Evolutionary conservation across 2,797 vertebrate species (phyloP).

Genomic region (Hydrophis major): DNA sequence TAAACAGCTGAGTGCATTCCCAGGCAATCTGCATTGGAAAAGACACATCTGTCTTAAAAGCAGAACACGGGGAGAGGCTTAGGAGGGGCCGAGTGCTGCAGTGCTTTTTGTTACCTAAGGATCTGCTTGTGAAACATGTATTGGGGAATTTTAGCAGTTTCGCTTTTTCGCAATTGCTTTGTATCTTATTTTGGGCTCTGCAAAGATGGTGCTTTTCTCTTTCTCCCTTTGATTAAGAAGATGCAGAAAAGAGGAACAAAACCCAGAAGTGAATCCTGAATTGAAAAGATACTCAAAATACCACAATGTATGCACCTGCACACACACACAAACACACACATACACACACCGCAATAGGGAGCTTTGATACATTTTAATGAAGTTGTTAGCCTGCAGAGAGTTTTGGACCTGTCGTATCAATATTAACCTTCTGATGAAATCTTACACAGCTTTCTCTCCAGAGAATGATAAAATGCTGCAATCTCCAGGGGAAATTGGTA

Average conservation of each 20-base stretch:
- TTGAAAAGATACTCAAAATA: conserved; percentile 1
- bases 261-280: conserved; percentile 43
- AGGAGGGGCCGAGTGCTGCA: neutral
- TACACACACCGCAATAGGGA: neutral
- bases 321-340: neutral
- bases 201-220: conserved; percentile 60
- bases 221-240: conserved; percentile 60
- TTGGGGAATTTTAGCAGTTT: conserved; percentile 61
- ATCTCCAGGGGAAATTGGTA: neutral
- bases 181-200: conserved; percentile 48
- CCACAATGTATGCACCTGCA: neutral
- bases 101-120: conserved; percentile 26
- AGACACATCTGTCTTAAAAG: conserved; percentile 25
- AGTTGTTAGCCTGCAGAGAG: neutral
- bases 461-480: conserved; percentile 33
- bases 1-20: conserved; percentile 13
- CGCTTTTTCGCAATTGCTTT: conserved; percentile 61
- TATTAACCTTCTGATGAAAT: conserved; percentile 13
- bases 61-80: conserved; percentile 29
- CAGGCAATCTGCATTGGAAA: conserved; percentile 38
- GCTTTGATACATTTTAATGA: neutral
- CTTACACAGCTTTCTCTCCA: conserved; percentile 2
- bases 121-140: conserved; percentile 55
- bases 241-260: conserved; percentile 48
- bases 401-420: neutral